Evolutionary conservation across 1,140 invertebrate genomes (phyloP), one percentile per base, ranked within the genome.

Genomic region (Argopecten irradians): DNA sequence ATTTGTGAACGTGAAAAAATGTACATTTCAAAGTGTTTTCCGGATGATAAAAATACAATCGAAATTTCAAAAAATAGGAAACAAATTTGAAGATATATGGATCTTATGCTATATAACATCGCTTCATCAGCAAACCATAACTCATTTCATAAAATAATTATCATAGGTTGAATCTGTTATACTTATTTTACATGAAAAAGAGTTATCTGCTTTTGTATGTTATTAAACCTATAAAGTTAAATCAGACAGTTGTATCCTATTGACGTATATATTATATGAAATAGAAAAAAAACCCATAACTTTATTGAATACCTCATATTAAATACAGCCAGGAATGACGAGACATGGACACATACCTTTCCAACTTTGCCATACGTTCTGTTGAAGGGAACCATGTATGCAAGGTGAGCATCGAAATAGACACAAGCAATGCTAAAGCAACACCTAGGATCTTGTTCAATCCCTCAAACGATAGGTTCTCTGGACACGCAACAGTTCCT

Each of bases 341-440:
- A n/a, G n/a, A n/a, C n/a, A n/a, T n/a, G n/a, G n/a, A 11, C 16
- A 43, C 28, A 90, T 91, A 95, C 95, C 99, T 99, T 94, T 99
- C 98, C 0, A 98, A 99, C 8, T 98, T 97, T 0, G 99, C 98
- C 87, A 99, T 96, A 96, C 99, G 97, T 96, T 99, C 98, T 92
- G 98, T 98, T 96, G 99, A 98, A 0, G 99, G 98, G 0, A 97
- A 98, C 98, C 98, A 99, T 85, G 99, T 98, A 93, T 99, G 98
- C 83, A 99, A 96, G 0, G 98, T 98, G n/a, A 99, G 97, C 98
- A 98, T 98, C 0, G 98, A 98, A 95, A 89, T 3, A 14, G 88
- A 89, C 41, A 89, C n/a, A 35, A 35, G 28, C 14, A 89, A 82
- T 35, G 22, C 88, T 3, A 71, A 28, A 0, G 55, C 55, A 71